Evolutionary conservation across 2,888 invertebrate species (phyloP), one percentile per base, ranked within the genome.

Genomic region (Cerceris ruficornis): DNA sequence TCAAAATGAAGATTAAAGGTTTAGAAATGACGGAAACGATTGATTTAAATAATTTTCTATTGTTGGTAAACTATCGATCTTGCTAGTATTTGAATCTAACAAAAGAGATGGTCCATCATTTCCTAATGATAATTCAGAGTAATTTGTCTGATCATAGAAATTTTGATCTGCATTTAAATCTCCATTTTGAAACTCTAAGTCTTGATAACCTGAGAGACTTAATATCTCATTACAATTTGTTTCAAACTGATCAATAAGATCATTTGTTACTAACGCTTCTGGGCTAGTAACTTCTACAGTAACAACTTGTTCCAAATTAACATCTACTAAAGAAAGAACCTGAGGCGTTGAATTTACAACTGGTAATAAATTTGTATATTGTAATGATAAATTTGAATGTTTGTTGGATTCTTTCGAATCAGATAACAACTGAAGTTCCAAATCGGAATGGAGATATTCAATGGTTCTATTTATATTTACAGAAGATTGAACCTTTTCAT

Each of bases 251-350:
- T 88, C 87, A n/a, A 86, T 80, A 6, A 88, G 57, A 54, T 88
- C 86, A 39, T 81, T 88, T 77, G 84, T 85, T 52, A 86, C 80
- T 14, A 84, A 76, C 0, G 85, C 83, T 70, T 86, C 88, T 14
- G 87, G 86, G 55, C 76, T 85, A 13, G 87, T 79, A 43, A 89
- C 83, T 76, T 89, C 88, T 7, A 89, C 86, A 2, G 90, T 89
- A 9, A 89, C 86, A 13, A 90, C 85, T 76, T 90, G 89, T 50
- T 88, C 89, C 2, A 88, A 87, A 69, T 88, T 88, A 39, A 88
- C 76, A 71, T 89, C 88, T 42, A 90, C 86, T 14, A 90, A 82
- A 0, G 90, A 90, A 62, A 90, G 80, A 77, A 90, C 80, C 65
- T 89, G 88, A 39, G 88, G 80, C 6, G 71, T 72, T 50, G 80